These are phyloP conservation scores for Ceratina japonica DNA, from an alignment of 1,140 invertebrate genomes.

Conservation along the genomic window DNA sequence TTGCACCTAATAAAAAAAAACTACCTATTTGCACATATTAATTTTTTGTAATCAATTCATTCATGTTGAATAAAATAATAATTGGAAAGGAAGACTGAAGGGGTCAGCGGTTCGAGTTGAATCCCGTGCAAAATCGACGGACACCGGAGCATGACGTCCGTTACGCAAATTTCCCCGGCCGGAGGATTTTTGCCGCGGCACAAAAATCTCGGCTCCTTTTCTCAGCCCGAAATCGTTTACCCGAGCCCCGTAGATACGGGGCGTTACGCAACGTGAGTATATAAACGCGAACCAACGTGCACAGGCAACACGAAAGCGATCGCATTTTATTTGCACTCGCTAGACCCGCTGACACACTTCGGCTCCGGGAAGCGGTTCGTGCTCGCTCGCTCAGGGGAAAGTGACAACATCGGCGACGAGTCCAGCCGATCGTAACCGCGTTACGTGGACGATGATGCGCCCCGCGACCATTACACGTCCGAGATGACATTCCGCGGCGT, in stretches of 20 bases:
- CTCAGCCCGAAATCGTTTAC: neutral
- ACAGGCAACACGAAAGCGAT: slow-evolving; percentile 39
- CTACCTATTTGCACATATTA: too few species aligned
- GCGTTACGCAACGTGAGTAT: too few species aligned
- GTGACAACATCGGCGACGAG: slow-evolving; percentile 58
- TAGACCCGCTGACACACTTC: slow-evolving; percentile 69
- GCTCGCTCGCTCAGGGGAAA: slow-evolving; percentile 48
- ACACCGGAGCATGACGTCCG: neutral
- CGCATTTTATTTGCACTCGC: slow-evolving; percentile 60
- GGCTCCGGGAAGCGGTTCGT: slow-evolving; percentile 45
- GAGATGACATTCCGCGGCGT: slow-evolving; percentile 26
- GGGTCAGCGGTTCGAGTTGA: too few species aligned
- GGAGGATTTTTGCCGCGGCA: too few species aligned
- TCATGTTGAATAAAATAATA: too few species aligned
- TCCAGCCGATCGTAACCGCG: slow-evolving; percentile 56
- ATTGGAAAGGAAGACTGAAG: too few species aligned
- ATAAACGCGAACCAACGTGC: too few species aligned
- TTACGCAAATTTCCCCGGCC: slow-evolving; percentile 18
- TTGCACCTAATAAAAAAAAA: too few species aligned
- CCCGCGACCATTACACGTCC: slow-evolving; percentile 2
- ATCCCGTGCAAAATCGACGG: neutral
- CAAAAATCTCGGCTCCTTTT: too few species aligned
- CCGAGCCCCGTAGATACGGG: neutral
- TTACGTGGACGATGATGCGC: slow-evolving; percentile 61
- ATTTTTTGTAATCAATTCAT: too few species aligned